Evolutionary conservation across 1,140 invertebrate species (phyloP).

Genomic region (Nymphalis io): DNA sequence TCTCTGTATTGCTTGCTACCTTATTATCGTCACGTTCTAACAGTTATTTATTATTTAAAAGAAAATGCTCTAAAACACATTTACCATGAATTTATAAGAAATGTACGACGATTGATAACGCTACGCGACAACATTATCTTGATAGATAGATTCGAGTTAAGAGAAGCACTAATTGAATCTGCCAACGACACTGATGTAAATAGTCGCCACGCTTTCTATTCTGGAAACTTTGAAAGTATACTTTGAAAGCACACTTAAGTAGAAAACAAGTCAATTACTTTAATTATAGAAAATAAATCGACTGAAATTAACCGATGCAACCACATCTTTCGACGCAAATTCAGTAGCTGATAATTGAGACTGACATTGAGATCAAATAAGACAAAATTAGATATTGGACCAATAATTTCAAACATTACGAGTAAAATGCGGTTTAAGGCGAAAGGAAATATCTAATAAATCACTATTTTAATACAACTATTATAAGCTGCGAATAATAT

Average conservation of each 20-base stretch:
- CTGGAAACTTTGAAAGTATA: conserved; percentile 4
- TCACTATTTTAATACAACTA: too few relatives aligned
- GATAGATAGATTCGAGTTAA: conserved; percentile 11
- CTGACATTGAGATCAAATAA: too few relatives aligned
- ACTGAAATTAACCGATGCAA: background rate
- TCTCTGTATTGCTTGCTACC: background rate
- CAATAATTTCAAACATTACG: too few relatives aligned
- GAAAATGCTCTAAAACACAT: background rate
- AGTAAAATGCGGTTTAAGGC: too few relatives aligned
- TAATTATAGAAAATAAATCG: background rate
- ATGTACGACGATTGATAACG: conserved; percentile 1
- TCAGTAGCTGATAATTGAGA: too few relatives aligned
- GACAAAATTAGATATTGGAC: too few relatives aligned
- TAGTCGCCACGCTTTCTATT: conserved; percentile 16
- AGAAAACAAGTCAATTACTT: conserved; percentile 2
- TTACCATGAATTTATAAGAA: background rate
- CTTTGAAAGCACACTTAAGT: background rate
- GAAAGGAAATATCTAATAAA: too few relatives aligned
- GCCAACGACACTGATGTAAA: conserved; percentile 20
- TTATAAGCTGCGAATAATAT: too few relatives aligned
- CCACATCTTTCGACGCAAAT: too few relatives aligned
- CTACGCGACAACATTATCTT: conserved; percentile 3
- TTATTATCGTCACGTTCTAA: background rate
- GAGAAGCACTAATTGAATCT: conserved; percentile 24
- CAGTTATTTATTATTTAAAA: background rate